Percentiles rank a stretch among this genome's conserved stretches.
Conservation (phyloP, 2,113 vertebrate genomes). For the Gavialis gangeticus region DNA sequence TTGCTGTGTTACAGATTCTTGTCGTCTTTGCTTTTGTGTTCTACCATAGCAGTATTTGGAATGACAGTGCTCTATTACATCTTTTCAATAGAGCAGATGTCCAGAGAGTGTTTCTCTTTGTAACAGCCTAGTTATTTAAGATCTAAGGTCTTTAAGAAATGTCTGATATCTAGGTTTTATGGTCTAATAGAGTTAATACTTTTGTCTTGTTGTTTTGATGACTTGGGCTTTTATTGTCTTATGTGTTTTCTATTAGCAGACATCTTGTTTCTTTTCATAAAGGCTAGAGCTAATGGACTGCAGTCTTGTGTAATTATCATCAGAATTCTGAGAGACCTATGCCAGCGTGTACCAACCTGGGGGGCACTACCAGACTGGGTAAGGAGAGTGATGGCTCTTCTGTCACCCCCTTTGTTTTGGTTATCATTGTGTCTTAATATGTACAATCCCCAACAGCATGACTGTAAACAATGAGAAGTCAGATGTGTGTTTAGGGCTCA, state of each 20-base stretch:
- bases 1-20: background rate
- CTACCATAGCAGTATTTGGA: background rate
- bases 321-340: conserved; percentile 84
- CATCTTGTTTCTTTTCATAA: background rate
- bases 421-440: background rate
- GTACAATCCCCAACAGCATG: background rate
- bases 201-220: background rate
- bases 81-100: background rate
- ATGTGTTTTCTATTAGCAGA: background rate
- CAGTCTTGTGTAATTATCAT: conserved; percentile 88
- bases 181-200: background rate
- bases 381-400: background rate
- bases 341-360: conserved; percentile 85
- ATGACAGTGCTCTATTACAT: background rate
- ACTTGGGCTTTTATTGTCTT: background rate
- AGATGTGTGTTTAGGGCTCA: background rate
- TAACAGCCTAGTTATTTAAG: background rate
- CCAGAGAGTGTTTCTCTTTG: background rate
- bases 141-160: too few relatives aligned
- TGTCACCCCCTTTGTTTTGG: background rate
- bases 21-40: background rate
- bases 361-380: conserved; percentile 86
- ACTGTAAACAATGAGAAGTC: background rate
- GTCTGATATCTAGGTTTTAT: too few relatives aligned
- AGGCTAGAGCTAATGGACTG: conserved; percentile 87